A percentile compares a stretch with the other conserved stretches of the same genome.
Conservation (phyloP, 2,888 invertebrate genomes). For the Lomographa bimaculata region DNA sequence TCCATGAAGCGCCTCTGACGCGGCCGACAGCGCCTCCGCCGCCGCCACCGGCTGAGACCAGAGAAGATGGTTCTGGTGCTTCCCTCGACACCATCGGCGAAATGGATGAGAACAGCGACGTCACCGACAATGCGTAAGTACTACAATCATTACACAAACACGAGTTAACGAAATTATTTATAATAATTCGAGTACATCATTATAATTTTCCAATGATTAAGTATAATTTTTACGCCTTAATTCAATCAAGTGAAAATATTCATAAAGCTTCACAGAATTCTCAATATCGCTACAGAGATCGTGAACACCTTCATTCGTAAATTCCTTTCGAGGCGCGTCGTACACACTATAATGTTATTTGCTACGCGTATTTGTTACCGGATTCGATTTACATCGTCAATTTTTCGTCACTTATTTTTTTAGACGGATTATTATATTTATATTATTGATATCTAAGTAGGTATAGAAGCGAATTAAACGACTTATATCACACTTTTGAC, state of each 20-base stretch:
- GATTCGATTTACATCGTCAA: too few relatives aligned
- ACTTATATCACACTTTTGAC: too few relatives aligned
- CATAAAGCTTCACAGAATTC: slow-evolving; percentile 2
- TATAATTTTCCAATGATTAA: too few relatives aligned
- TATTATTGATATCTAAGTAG: too few relatives aligned
- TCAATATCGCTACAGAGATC: slow-evolving; percentile 5
- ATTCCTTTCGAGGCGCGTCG: slow-evolving; percentile 41
- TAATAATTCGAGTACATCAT: too few relatives aligned
- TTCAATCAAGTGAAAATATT: not conserved
- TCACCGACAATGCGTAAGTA: slow-evolving; percentile 73
- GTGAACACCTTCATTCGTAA: slow-evolving; percentile 15
- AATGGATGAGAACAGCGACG: slow-evolving; percentile 84
- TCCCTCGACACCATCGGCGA: slow-evolving; percentile 89
- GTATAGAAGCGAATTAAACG: too few relatives aligned
- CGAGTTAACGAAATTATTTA: too few relatives aligned
- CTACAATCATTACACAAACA: too few relatives aligned
- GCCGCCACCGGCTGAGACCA: slow-evolving; percentile 65
- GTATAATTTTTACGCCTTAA: too few relatives aligned
- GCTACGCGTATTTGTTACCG: slow-evolving; percentile 54
- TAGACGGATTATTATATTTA: too few relatives aligned
- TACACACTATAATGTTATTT: slow-evolving; percentile 57
- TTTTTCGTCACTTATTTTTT: too few relatives aligned
- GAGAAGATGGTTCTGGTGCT: slow-evolving; percentile 83
- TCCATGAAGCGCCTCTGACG: slow-evolving; percentile 50
- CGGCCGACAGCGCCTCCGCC: slow-evolving; percentile 70